Evolutionary conservation across 2,113 vertebrate species (phyloP), one percentile per base, ranked within the genome.

Genomic region (Hemibagrus wyckioides): DNA sequence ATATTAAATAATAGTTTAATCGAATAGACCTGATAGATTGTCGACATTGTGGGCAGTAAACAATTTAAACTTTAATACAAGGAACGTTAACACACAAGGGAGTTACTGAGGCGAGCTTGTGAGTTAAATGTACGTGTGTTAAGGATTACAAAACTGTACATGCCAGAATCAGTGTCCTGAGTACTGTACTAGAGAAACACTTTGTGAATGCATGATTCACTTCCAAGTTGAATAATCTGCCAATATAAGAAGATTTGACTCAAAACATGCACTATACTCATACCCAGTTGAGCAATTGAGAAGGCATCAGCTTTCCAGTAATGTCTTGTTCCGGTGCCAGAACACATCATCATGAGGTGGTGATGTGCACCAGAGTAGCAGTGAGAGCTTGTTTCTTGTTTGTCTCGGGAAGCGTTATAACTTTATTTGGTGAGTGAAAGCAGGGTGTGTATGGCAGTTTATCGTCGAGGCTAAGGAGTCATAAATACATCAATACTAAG

Each of bases 401-500:
- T 85, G 48, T 87, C 44, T 52, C 30, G 23, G 44, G 25, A 21
- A 86, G 80, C 88, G 82, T 89, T 88, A 88, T 89, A 75, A 88
- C 86, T 91, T 82, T 80, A 86, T 89, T 86, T 82, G 59, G 69
- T 63, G 67, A 84, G 56, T 69, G 63, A 86, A 67, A 59, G 73
- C 65, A 67, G 71, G 11, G 57, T 67, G 71, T 59, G 10, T 81
- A 41, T 59, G 48, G 41, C 57, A 54, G 48, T 85, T 89, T 81
- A 89, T 85, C 75, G 2, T 57, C 14, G 28, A 56, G 65, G 19
- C 39, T 75, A 63, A 83, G 71, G 52, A 90, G 82, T 87, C 84
- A 81, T 88, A 86, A 89, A 89, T 82, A 76, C 76, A 90, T 89
- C 81, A 81, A 71, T 89, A 85, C 75, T 48, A 82, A 69, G 77